Evolutionary conservation across 2,888 invertebrate genomes (phyloP), one percentile per base, ranked within the genome.

Genomic region (Drosophila setosimentum): DNA sequence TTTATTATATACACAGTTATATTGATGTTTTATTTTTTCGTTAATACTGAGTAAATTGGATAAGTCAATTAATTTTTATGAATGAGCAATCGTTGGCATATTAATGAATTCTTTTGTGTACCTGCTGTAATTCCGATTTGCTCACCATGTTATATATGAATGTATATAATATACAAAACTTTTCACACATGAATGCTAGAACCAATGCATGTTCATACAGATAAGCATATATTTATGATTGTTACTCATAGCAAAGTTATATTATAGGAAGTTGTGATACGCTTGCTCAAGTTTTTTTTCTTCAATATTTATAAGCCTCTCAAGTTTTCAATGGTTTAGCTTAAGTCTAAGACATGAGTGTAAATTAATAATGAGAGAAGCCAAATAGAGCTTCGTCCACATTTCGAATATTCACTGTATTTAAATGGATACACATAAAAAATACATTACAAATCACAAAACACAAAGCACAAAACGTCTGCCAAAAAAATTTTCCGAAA

Each of bases 401-500:
- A 27, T 16, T 16, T 16, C 24, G 55, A 65, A 24, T 24, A 3
- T 40, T 13, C 37, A 66, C 72, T 73, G 50, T 69, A 53, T 24
- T 6, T 45, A 13, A 42, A 32, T 24, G 37, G 16, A 32, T 50
- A 40, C 5, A 50, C 50, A 45, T 45, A 68, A 55, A 66, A 67
- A 67, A 50, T 27, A 27, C 29, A 76, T 76, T 63, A 68, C 51
- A 45, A 45, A 66, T 58, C 72, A 67, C 29, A 40, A 50, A 69
- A 51, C 27, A 53, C 40, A 58, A 61, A 57, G 27, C 40, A 60
- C 58, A 70, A 57, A 63, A 2, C 60, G 59, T 27, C 50, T 58
- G 76, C 76, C 68, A 80, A 80, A 65, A 80, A n/a, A 42, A 48
- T 68, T 60, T 75, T 51, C 33, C 18, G 45, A 57, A 73, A 67